These are phyloP conservation scores for Ptiloglossa arizonensis DNA, from an alignment of 1,140 invertebrate species.

Conservation along the genomic window DNA sequence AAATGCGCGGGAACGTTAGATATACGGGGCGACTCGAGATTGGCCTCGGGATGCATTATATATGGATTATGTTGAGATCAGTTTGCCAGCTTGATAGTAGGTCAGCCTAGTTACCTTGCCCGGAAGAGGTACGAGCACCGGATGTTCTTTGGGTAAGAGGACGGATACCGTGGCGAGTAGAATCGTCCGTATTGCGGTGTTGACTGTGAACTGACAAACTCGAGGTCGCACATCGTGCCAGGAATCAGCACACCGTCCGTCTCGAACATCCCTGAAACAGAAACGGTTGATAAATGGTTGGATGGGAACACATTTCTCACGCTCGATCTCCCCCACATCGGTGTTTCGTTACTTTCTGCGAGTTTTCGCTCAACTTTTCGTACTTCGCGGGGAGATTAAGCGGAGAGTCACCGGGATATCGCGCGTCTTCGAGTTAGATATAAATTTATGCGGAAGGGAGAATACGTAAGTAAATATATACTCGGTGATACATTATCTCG, in stretches of 20 bases:
- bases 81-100: conserved; percentile 47
- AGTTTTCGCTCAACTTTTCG: neutral
- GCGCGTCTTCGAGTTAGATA: neutral
- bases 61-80: conserved; percentile 62
- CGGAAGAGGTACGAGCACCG: conserved; percentile 91
- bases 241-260: conserved; percentile 87
- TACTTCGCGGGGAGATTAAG: neutral
- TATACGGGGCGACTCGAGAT: conserved; percentile 51
- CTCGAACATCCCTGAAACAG: conserved; percentile 87
- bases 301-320: neutral
- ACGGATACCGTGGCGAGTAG: conserved; percentile 92
- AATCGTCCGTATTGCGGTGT: conserved; percentile 87
- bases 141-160: conserved; percentile 90
- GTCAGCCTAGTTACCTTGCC: conserved; percentile 84
- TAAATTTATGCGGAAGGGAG: neutral
- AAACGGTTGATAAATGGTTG: conserved; percentile 27
- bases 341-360: neutral
- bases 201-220: conserved; percentile 87
- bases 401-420: too few relatives aligned
- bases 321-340: neutral
- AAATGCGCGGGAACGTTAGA: conserved; percentile 41
- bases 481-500: too few relatives aligned
- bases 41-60: conserved; percentile 61
- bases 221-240: conserved; percentile 89
- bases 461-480: neutral